These are phyloP conservation scores for Piprites chloris DNA, from an alignment of 2,113 vertebrate species.

Conservation along the genomic window DNA sequence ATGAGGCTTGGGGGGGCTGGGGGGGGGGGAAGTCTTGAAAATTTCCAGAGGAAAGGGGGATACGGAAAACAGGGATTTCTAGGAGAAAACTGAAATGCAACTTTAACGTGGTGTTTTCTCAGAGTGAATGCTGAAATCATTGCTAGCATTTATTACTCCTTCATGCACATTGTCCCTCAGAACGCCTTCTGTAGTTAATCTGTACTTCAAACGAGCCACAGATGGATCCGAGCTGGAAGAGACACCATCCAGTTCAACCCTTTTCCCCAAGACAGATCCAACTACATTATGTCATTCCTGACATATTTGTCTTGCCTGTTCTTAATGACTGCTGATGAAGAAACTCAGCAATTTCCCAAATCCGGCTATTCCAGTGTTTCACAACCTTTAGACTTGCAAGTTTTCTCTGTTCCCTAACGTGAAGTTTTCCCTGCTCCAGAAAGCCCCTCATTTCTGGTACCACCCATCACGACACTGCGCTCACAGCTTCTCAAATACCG, in stretches of 20 bases:
- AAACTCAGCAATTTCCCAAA: background rate
- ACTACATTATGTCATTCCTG: background rate
- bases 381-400: background rate
- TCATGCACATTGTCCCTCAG: background rate
- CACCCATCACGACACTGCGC: background rate
- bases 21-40: background rate
- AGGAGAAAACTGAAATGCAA: background rate
- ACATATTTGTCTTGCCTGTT: constrained; percentile 3
- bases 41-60: background rate
- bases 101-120: background rate
- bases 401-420: background rate
- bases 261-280: background rate
- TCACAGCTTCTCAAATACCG: background rate
- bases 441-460: background rate
- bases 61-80: background rate
- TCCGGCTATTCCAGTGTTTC: background rate
- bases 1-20: background rate
- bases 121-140: background rate
- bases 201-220: background rate
- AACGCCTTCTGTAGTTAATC: background rate
- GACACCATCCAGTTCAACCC: background rate
- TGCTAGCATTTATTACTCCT: background rate
- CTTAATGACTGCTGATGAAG: background rate
- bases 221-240: background rate
- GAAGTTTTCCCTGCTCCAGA: background rate